These are phyloP conservation scores for Struthidea cinerea DNA, from an alignment of 2,113 vertebrate species.

Conservation along the genomic window DNA sequence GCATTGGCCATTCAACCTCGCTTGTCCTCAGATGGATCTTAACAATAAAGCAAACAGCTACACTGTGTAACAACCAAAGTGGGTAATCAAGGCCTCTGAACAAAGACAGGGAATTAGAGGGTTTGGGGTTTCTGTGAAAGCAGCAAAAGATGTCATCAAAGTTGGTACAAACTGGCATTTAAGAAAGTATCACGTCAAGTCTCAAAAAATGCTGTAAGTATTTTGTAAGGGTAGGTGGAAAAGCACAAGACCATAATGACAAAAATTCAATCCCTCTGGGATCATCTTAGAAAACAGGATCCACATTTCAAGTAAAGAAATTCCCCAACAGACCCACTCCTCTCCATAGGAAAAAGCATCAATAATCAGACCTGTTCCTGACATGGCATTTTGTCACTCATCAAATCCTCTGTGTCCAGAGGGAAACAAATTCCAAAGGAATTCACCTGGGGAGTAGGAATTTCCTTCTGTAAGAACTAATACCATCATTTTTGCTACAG, in stretches of 20 bases:
- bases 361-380: not conserved
- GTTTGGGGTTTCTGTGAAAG: not conserved
- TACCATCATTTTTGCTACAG: not conserved
- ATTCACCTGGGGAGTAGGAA: not conserved
- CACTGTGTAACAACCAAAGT: not conserved
- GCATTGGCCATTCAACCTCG: not conserved
- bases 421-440: constrained; percentile 7
- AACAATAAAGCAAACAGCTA: constrained; percentile 36
- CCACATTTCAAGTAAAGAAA: not conserved
- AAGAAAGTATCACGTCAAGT: not conserved
- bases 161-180: not conserved
- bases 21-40: constrained; percentile 33
- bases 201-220: not conserved
- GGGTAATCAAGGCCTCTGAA: constrained; percentile 11
- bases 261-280: not conserved
- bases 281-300: not conserved
- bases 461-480: constrained; percentile 10
- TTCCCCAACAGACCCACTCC: not conserved
- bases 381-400: not conserved
- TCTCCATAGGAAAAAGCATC: not conserved
- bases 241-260: not conserved
- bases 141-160: not conserved
- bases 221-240: not conserved
- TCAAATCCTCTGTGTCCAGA: not conserved
- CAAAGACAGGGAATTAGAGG: constrained; percentile 12